Base-by-base conservation (phyloP, 2,797 vertebrate genomes). In the Ptychadena robeensis region DNA sequence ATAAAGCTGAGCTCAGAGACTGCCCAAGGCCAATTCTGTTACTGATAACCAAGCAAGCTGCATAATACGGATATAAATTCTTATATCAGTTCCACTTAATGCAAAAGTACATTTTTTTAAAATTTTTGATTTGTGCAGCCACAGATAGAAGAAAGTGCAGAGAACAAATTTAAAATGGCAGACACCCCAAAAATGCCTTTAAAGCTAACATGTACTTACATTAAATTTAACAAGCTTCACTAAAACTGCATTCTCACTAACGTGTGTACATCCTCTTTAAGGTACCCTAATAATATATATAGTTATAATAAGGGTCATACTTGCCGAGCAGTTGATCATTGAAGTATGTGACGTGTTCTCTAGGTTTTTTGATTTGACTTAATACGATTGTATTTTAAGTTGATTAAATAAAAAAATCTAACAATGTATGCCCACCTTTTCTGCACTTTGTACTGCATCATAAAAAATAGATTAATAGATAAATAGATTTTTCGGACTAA, bases 1-100 rank as follows among this genome's bases (percentile, higher is more conserved):
- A 37, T 34, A 77, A 66, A 77, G 57, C 61, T 12, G 25, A 31
- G 59, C 73, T 11, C 9, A 37, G 73, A 63, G 73, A 66, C 38
- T 0, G 63, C 64, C 64, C 5, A 1, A 12, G 75, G 75, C 64
- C 9, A 44, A 44, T 77, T 32, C 74, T 77, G 75, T 67, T 53
- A 53, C 38, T 15, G 63, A 59, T 61, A 74, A 74, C 31, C 9
- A 32, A 57, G 44, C 63, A 48, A 34, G 63, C 28, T 15, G 74
- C 63, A 77, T 48, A 77, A 77, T 66, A 25, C 48, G 30, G n/a
- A 14, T 22, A 11, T 14, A 67, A 35, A 44, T 25, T 68, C 40
- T 40, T 64, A 11, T n/a, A 27, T 27, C 63, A 48, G 8, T 40
- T 53, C 31, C 64, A 34, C 37, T 25, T 64, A 34, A 14, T 35